Conservation (phyloP, 2,888 invertebrate genomes). For the Ophion ventricosus region DNA sequence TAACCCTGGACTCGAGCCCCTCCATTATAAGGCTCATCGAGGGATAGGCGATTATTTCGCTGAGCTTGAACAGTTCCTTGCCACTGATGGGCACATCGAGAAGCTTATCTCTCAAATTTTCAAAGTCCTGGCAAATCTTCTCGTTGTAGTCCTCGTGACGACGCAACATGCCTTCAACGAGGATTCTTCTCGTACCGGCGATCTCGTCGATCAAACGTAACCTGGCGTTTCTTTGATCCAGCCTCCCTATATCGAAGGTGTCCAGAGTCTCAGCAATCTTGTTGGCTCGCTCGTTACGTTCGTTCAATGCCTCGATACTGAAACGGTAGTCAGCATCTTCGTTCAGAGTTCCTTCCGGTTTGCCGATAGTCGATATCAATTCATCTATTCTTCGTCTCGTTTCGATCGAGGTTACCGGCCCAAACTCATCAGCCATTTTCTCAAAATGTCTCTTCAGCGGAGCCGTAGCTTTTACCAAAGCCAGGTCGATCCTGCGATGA, state of each 20-base stretch:
- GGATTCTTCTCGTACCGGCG: conserved; percentile 67
- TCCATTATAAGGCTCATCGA: conserved; percentile 82
- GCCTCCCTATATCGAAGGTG: conserved; percentile 73
- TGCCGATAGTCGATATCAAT: conserved; percentile 58
- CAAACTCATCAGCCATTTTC: conserved; percentile 68
- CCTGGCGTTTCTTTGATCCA: conserved; percentile 75
- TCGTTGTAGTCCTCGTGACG: conserved; percentile 76
- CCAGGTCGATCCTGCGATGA: conserved; percentile 68
- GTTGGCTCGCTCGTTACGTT: conserved; percentile 71
- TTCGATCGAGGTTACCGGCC: conserved; percentile 67
- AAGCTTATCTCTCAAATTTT: conserved; percentile 82
- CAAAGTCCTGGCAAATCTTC: conserved; percentile 83
- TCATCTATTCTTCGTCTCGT: conserved; percentile 63
- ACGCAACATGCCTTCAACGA: conserved; percentile 73
- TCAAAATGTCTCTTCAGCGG: conserved; percentile 33
- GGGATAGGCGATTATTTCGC: conserved; percentile 84
- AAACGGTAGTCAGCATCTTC: conserved; percentile 71
- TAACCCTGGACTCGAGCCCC: conserved; percentile 82
- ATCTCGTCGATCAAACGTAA: conserved; percentile 71
- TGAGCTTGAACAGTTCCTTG: conserved; percentile 84
- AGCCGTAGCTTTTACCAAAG: conserved; percentile 7
- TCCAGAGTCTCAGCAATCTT: conserved; percentile 73
- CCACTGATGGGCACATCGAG: conserved; percentile 84
- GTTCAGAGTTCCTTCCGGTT: conserved; percentile 46
- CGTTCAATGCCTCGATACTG: conserved; percentile 74